Evolutionary conservation across 2,113 vertebrate species (phyloP).

Genomic region (Capra hircus): DNA sequence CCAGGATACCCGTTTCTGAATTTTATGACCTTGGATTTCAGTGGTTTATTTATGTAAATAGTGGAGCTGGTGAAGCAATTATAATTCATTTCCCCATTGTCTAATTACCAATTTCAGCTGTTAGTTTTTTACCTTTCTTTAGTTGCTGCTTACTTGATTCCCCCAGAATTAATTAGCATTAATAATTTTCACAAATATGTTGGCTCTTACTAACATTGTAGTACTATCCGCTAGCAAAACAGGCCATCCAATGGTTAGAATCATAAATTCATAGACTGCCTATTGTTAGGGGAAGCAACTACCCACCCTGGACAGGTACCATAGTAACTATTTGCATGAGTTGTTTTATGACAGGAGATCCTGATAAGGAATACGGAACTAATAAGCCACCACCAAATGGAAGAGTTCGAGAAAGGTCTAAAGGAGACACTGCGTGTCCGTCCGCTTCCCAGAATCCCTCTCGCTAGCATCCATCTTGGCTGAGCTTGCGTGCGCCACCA

Average conservation of each 20-base stretch:
- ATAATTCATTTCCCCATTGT: neutral
- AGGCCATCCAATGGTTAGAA: neutral
- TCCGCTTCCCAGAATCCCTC: no score
- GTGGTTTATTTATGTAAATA: neutral
- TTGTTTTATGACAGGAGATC: no score
- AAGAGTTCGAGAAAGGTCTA: no score
- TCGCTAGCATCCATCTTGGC: no score
- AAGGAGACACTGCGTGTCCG: no score
- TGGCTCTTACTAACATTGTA: neutral
- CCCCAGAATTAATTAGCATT: neutral
- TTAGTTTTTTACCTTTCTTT: neutral
- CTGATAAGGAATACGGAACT: no score
- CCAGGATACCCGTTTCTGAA: neutral
- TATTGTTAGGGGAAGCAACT: neutral
- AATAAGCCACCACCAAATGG: no score
- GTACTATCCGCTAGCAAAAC: neutral
- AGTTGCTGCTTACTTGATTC: neutral
- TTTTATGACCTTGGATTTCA: neutral
- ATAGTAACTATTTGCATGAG: no score
- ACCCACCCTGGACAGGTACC: no score
- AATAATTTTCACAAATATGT: slow-evolving; percentile 2
- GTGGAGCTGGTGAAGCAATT: neutral
- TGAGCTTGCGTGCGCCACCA: no score
- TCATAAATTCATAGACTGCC: neutral
- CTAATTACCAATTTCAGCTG: neutral